These are phyloP conservation scores for Tapera naevia DNA, from an alignment of 2,797 vertebrate genomes.

Conservation along the genomic window DNA sequence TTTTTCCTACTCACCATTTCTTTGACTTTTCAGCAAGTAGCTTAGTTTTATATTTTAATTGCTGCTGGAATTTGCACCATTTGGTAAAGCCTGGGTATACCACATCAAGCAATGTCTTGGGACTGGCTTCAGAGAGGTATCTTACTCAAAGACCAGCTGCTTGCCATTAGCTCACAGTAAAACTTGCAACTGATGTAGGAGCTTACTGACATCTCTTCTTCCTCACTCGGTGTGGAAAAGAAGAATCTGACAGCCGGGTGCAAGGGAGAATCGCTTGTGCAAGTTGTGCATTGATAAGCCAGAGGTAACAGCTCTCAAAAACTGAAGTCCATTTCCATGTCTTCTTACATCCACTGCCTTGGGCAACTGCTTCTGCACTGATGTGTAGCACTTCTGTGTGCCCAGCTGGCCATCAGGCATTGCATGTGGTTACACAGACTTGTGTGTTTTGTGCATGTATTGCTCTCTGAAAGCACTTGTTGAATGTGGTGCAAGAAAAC, in stretches of 20 bases:
- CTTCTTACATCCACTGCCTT: not conserved
- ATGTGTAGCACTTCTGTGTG: rapidly evolving
- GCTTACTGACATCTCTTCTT: not conserved
- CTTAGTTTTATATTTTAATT: not conserved
- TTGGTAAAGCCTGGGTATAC: not conserved
- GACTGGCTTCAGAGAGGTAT: not conserved
- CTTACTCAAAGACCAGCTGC: not conserved
- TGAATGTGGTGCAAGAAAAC: not conserved
- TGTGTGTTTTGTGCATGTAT: rapidly evolving
- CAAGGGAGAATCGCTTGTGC: not conserved
- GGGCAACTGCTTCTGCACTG: not conserved
- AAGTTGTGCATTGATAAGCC: not conserved
- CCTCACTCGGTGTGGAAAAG: not conserved
- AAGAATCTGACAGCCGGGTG: not conserved
- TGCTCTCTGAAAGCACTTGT: not conserved
- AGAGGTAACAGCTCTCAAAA: not conserved
- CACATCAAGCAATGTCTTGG: not conserved
- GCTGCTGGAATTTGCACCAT: not conserved
- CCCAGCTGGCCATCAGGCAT: not conserved
- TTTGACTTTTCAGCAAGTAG: not conserved
- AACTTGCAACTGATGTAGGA: not conserved
- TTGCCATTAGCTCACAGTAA: not conserved
- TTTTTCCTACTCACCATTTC: not conserved
- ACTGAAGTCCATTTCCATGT: not conserved
- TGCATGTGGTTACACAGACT: not conserved